Conservation (phyloP, 2,888 invertebrate species). For the Cartodere bifasciata region DNA sequence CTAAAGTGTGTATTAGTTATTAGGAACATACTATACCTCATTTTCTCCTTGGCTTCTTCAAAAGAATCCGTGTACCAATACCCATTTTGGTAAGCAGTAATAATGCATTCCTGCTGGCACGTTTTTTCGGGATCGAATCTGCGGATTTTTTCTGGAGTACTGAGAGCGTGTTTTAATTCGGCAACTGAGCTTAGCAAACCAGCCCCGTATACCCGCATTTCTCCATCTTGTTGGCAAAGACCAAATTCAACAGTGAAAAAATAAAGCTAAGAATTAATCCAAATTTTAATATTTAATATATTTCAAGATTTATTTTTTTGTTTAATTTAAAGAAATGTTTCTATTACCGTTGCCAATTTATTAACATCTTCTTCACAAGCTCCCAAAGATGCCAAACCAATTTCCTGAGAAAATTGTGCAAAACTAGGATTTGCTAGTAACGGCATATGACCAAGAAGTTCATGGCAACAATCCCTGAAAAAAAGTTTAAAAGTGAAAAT, state of each 20-base stretch:
- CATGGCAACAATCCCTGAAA: slow-evolving; percentile 92
- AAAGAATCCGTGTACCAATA: slow-evolving; percentile 97
- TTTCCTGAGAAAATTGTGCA: slow-evolving; percentile 96
- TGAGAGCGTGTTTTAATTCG: slow-evolving; percentile 74
- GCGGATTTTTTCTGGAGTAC: slow-evolving; percentile 62
- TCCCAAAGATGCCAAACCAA: slow-evolving; percentile 90
- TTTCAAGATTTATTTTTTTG: too few species aligned
- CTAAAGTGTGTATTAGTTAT: too few species aligned
- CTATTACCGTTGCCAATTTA: slow-evolving; percentile 85
- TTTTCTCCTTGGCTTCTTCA: slow-evolving; percentile 96
- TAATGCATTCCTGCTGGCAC: slow-evolving; percentile 86
- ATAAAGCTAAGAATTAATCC: too few species aligned
- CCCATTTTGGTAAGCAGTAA: slow-evolving; percentile 92
- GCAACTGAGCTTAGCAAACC: slow-evolving; percentile 92
- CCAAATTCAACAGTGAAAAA: slow-evolving; percentile 99
- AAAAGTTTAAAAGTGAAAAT: too few species aligned
- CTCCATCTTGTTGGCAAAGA: slow-evolving; percentile 81
- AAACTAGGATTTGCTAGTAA: slow-evolving; percentile 90
- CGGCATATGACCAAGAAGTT: slow-evolving; percentile 94
- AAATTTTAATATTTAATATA: too few species aligned
- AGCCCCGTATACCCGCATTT: slow-evolving; percentile 87
- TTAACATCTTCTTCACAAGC: slow-evolving; percentile 90
- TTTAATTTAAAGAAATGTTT: too few species aligned
- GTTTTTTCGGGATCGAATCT: slow-evolving; percentile 89
- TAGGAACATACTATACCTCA: too few species aligned